Conservation (phyloP, 2,888 invertebrate species). For the Galerucella pusilla region DNA sequence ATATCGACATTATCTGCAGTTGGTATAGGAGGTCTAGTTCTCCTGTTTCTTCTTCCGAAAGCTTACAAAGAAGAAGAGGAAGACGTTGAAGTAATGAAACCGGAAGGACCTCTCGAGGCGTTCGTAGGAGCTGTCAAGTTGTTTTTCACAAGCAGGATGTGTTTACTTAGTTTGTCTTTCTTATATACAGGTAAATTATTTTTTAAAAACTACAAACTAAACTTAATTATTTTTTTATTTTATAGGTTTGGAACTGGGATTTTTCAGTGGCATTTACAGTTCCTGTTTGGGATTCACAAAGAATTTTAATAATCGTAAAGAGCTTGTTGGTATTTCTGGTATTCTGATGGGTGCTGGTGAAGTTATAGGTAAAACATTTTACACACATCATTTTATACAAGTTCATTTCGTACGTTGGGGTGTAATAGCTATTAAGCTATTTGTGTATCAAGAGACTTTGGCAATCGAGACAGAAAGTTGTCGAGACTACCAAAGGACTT, state of each 20-base stretch:
- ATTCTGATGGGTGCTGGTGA: constrained; percentile 96
- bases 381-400: not conserved
- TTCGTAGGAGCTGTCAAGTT: constrained; percentile 80
- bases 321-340: constrained; percentile 91
- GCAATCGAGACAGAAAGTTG: no score
- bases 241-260: constrained; percentile 89
- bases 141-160: constrained; percentile 85
- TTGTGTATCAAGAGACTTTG: no score
- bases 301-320: constrained; percentile 81
- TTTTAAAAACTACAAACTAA: not conserved
- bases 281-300: constrained; percentile 90
- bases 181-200: constrained; percentile 82
- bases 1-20: constrained; percentile 83
- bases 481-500: no score
- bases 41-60: constrained; percentile 74
- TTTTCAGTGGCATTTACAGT: constrained; percentile 97
- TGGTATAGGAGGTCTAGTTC: constrained; percentile 77
- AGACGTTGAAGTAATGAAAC: constrained; percentile 55
- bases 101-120: constrained; percentile 73
- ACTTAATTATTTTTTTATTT: constrained; percentile 27
- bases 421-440: no score
- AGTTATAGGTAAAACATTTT: constrained; percentile 75
- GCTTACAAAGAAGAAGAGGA: constrained; percentile 64
- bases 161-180: constrained; percentile 85
- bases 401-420: no score